phyloP scores from a whole-genome alignment of 2,113 vertebrate genomes.

The Donacobius atricapilla region DNA sequence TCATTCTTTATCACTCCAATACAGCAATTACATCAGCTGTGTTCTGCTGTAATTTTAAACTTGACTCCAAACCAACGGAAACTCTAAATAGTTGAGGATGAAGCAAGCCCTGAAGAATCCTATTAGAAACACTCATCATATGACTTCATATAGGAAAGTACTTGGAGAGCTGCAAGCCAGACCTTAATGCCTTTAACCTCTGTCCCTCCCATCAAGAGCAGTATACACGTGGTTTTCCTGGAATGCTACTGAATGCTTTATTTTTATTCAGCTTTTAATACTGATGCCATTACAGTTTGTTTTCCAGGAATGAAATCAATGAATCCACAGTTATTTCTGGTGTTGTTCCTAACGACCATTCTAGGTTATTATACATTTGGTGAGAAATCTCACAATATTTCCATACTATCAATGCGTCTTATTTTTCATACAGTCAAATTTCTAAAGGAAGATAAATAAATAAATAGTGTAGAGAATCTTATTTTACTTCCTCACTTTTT shows the following conservation, averaged over 20 bases:
- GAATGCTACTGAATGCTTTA: neutral
- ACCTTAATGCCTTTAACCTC: neutral
- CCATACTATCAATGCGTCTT: neutral
- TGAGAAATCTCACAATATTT: neutral
- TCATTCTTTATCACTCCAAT: neutral
- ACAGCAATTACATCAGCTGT: neutral
- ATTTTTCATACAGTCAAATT: neutral
- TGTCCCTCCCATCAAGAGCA: neutral
- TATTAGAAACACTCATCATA: neutral
- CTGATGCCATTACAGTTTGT: neutral
- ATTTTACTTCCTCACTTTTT: neutral
- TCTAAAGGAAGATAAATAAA: neutral
- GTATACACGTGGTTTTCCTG: neutral
- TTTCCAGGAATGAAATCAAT: neutral
- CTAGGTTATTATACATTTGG: neutral
- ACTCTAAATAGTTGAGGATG: neutral
- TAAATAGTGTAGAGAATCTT: neutral
- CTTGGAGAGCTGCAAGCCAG: neutral
- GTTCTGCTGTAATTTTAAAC: neutral
- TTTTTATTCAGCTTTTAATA: neutral
- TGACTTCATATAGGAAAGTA: conserved; percentile 25
- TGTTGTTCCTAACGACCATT: neutral
- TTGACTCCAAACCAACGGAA: conserved; percentile 9
- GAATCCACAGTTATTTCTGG: neutral
- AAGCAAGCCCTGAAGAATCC: neutral